Evolutionary conservation across 2,113 vertebrate species (phyloP), one percentile per base, ranked within the genome.

Genomic region (Urocolius indicus): DNA sequence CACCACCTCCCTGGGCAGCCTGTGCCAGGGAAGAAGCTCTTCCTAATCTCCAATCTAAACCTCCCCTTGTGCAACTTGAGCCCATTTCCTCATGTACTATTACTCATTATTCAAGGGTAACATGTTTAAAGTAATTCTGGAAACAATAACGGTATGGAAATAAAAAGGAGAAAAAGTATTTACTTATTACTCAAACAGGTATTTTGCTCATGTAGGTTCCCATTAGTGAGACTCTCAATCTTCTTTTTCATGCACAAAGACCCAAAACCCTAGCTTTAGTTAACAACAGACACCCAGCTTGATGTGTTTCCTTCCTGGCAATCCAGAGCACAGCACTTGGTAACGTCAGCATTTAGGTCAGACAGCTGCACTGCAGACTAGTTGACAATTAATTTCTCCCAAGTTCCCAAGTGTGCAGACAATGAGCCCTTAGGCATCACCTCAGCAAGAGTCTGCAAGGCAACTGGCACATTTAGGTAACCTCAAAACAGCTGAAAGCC

Each of bases 281-380:
- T 63, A 83, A 34, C 36, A 13, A 58, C 24, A 84, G 54, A n/a
- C 2, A 1, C 20, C 21, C 54, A 43, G 54, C n/a, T 49, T 14
- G 41, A 41, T 34, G 23, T 32, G 63, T 58, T 36, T 54, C 29
- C 65, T 67, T 78, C 68, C 71, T 45, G 36, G 66, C n/a, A 78
- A 82, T 23, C 58, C 76, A 84, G 48, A 74, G 51, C 54, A 76
- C 2, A 83, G 38, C 80, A 82, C 72, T 81, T 59, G 49, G 68
- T 63, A 91, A 63, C 72, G 86, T 30, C 83, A 88, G 79, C 71
- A 67, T 58, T 88, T 54, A 76, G 65, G 76, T 80, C 94, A 86
- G 45, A 66, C 79, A 93, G 91, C 65, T 84, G 72, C 76, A 14
- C 34, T 27, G 41, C 68, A 92, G 82, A 75, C 71, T 30, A 32